Evolutionary conservation across 2,113 vertebrate genomes (phyloP).

Genomic region (Eolophus roseicapilla): DNA sequence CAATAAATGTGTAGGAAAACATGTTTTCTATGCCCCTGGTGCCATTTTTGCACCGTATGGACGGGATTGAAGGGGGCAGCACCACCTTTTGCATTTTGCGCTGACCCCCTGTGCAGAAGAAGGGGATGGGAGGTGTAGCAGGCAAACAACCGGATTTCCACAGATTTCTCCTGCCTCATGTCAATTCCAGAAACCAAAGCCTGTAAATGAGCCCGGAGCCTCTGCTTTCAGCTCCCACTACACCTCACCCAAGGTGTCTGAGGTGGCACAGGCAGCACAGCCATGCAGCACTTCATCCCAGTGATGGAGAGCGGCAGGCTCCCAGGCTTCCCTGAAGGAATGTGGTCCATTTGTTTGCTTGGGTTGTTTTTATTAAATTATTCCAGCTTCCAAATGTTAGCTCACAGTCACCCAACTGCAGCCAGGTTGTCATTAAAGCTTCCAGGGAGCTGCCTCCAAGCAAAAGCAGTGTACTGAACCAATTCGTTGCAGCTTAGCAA

Average conservation of each 20-base stretch:
- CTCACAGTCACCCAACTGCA: neutral
- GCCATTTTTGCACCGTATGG: rapidly evolving
- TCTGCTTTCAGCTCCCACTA: rapidly evolving
- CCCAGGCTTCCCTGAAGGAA: neutral
- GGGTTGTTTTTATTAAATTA: neutral
- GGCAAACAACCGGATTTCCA: neutral
- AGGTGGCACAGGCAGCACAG: neutral
- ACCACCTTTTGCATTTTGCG: neutral
- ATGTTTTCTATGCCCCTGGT: neutral
- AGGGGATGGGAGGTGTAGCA: neutral
- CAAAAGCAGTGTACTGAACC: neutral
- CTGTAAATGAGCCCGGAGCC: neutral
- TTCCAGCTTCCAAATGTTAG: neutral
- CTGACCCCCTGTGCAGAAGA: neutral
- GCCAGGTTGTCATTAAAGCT: rapidly evolving
- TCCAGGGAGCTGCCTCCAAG: neutral
- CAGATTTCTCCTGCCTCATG: neutral
- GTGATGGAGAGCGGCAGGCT: neutral
- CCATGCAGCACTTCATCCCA: rapidly evolving
- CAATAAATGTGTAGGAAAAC: neutral
- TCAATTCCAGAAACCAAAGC: neutral
- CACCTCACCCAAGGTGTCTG: rapidly evolving
- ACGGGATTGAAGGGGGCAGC: neutral
- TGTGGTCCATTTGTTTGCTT: neutral
- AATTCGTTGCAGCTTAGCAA: neutral